phyloP scores from a whole-genome alignment of 1,140 invertebrate genomes.

The Drosophila busckii region DNA sequence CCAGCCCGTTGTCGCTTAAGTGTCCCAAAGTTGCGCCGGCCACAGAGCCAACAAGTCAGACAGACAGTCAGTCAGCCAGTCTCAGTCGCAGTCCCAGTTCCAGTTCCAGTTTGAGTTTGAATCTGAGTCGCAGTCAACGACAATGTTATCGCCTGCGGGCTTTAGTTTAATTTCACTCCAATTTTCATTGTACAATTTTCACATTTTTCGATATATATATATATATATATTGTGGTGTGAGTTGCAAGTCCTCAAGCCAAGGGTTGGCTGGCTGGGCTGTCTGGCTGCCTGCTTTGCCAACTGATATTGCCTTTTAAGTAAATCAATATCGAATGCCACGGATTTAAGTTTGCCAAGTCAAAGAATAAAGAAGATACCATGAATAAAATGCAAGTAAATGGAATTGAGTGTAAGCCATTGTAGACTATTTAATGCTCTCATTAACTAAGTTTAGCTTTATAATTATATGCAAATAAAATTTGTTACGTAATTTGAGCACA shows the following conservation, averaged over 20 bases:
- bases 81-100: neutral
- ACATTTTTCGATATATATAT: constrained; percentile 71
- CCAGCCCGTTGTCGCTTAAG: constrained; percentile 53
- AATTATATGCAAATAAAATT: neutral
- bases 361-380: constrained; percentile 5
- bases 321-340: constrained; percentile 70
- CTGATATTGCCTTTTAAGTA: constrained; percentile 75
- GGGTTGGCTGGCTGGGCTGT: constrained; percentile 11
- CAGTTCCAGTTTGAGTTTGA: neutral
- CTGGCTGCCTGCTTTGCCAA: constrained; percentile 46
- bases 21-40: constrained; percentile 67
- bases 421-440: constrained; percentile 4
- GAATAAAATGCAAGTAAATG: neutral
- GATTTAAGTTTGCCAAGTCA: constrained; percentile 67
- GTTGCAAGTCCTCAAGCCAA: neutral
- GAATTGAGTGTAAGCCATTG: neutral
- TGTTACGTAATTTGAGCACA: neutral
- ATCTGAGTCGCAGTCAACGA: constrained; percentile 1
- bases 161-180: constrained; percentile 74
- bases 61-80: constrained; percentile 26
- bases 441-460: neutral
- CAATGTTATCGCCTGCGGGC: constrained; percentile 58
- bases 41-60: constrained; percentile 64
- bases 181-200: constrained; percentile 75
- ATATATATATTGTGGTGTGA: constrained; percentile 24